A percentile compares a stretch with the other conserved stretches of the same genome.
phyloP scores from a whole-genome alignment of 2,797 vertebrate genomes.

The Microhierax caerulescens region DNA sequence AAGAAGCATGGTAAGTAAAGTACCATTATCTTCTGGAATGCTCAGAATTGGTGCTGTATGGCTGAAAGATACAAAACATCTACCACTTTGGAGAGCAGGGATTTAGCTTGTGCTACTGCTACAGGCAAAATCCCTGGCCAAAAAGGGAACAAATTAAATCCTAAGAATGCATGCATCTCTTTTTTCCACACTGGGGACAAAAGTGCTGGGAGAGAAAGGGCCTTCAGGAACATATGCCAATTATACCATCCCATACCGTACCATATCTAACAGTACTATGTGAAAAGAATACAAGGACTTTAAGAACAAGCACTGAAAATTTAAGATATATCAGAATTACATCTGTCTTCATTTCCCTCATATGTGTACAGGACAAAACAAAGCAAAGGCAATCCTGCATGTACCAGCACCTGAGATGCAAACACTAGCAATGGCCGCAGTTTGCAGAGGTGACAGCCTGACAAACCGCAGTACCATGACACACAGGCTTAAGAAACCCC shows the following conservation, averaged over 20 bases:
- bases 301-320: neutral
- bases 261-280: neutral
- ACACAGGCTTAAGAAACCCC: fast-evolving
- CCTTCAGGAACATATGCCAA: neutral
- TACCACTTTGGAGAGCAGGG: neutral
- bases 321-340: neutral
- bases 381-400: neutral
- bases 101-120: neutral
- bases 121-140: neutral
- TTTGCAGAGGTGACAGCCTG: neutral
- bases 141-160: neutral
- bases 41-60: neutral
- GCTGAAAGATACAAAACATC: neutral
- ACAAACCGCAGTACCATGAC: neutral
- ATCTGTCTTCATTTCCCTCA: neutral
- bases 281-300: neutral
- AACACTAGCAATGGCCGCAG: neutral
- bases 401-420: neutral
- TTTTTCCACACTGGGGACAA: neutral
- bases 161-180: neutral
- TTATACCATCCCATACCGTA: neutral
- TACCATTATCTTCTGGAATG: neutral
- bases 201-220: neutral
- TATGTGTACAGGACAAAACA: fast-evolving
- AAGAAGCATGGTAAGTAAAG: neutral